Base-by-base conservation (phyloP, 2,113 vertebrate species). In the Aviceda subcristata region DNA sequence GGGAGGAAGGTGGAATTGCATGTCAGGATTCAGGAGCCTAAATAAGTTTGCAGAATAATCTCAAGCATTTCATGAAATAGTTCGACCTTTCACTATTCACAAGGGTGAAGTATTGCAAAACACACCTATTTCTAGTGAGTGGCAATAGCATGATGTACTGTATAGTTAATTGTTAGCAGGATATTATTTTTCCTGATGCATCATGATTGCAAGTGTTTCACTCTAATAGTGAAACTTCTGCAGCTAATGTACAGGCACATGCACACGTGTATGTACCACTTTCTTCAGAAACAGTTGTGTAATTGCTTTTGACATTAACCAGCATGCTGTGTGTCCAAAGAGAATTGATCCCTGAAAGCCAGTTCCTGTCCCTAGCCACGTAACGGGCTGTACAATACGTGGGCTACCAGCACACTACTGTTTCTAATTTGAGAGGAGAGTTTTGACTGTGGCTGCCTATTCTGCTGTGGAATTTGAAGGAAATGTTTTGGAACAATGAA, bases 341-440 rank as follows among this genome's bases (percentile, higher is more conserved):
- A 66, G 81, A 86, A 55, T 1, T 67, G 88, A 77, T 86, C 67
- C 11, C 67, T 51, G 56, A 72, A 66, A 87, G 51, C 30, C 76
- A 76, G 0, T n/a, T 83, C 51, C 72, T 78, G 68, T 51, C 68
- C 56, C 62, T 62, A 15, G 50, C 59, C 63, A 2, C 7, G 15
- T 60, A 78, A 55, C 50, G 39, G 71, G 23, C 64, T 75, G 21
- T 43, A 12, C 0, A 0, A 21, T 30, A 67, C 0, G 0, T 59
- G 63, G 51, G 50, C 41, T 77, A 24, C 34, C 45, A 41, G 45
- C 34, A 67, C 55, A 23, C 53, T 66, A 48, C 59, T 76, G 39
- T 63, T 68, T 39, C 60, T 64, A 27, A 88, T 80, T 77, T 73
- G 67, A 86, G 66, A 79, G 19, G 24, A 66, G 36, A 38, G 23